Evolutionary conservation across 2,113 vertebrate species (phyloP), one percentile per base, ranked within the genome.

Genomic region (Mus pahari): DNA sequence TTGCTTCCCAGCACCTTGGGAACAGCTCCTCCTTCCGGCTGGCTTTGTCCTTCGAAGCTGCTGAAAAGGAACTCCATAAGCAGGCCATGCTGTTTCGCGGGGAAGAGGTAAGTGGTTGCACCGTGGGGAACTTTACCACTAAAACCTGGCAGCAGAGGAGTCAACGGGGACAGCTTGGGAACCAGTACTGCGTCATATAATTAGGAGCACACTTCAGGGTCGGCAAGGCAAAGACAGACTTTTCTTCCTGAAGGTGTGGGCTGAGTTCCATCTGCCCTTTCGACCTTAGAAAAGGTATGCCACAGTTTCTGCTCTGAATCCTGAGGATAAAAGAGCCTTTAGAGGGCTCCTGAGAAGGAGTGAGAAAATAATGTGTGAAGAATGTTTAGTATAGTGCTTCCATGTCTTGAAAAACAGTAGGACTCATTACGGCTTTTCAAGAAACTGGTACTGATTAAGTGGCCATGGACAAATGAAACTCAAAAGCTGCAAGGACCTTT

Each of bases 391-490:
- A 45, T 24, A 62, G 55, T 42, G 87, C 8, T 82, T 13, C 39
- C 3, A 11, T 70, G 26, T 64, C 70, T 75, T 71, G n/a, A 48
- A 14, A 66, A 78, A 36, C 26, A 39, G 50, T 33, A 84, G 7
- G 48, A 77, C 36, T 74, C 64, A 22, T 86, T 89, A 60, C 2
- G n/a, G 26, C 13, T 58, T 58, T 66, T 39, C 79, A 94, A 48
- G 92, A 96, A 90, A 55, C 7, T 78, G 62, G 26, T 64, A 86
- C 60, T 79, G 82, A 81, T 77, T 96, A 86, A 74, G 91, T 22
- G 58, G 48, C 73, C 28, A 24, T 42, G 36, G 74, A 79, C 58
- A 84, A 58, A 84, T 92, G 60, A 60, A 71, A 75, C 68, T 83
- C 45, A 66, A 55, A 96, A 66, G 28, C 28, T 87, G 68, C 20